Base-by-base conservation (phyloP, 2,797 vertebrate species). In the Bothrops alternatus region DNA sequence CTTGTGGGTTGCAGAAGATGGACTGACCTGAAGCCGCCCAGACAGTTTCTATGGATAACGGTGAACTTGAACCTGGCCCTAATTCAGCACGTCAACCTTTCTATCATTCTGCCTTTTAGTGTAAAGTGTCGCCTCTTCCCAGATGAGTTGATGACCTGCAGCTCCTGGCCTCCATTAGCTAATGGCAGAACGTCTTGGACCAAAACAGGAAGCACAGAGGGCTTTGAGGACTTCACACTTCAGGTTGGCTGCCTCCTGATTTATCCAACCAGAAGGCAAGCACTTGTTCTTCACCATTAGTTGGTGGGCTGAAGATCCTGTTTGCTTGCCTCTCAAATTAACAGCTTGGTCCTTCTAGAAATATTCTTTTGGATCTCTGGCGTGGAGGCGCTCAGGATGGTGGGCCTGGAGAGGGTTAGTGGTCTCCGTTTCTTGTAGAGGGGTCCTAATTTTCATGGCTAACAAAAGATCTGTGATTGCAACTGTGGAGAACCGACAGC, bases 401-500 rank as follows among this genome's bases (percentile, higher is more conserved):
- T 47, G 37, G 73, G 20, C 20, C 73, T 25, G 10, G 37, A 25
- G 73, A 82, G 73, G 73, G 10, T 25, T 82, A 3, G 73, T 82
- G 37, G 73, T 47, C 73, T 82, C 73, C 1, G 3, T 23, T 10
- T 87, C 28, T 1, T 47, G 20, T 26, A 37, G 18, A 55, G 28
- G 2, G 13, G 25, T 12, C 28, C 60, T 28, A 53, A 90, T 57
- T 50, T 85, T 65, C n/a, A 14, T 28, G 0, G 32, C 32, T 8
- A 60, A n/a, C 11, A 11, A 69, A 86, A 57, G 25, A 50, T 28
- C 56, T 53, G 86, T 25, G 47, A n/a, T 89, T 89, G 56, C 55
- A 58, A 28, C 93, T 93, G 69, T 13, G 3, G 58, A 53, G 10
- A 69, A 90, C 91, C 85, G 55, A 90, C 91, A 89, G 89, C 55